Evolutionary conservation across 2,797 vertebrate genomes (phyloP).

Genomic region (Hoplostethus atlanticus): DNA sequence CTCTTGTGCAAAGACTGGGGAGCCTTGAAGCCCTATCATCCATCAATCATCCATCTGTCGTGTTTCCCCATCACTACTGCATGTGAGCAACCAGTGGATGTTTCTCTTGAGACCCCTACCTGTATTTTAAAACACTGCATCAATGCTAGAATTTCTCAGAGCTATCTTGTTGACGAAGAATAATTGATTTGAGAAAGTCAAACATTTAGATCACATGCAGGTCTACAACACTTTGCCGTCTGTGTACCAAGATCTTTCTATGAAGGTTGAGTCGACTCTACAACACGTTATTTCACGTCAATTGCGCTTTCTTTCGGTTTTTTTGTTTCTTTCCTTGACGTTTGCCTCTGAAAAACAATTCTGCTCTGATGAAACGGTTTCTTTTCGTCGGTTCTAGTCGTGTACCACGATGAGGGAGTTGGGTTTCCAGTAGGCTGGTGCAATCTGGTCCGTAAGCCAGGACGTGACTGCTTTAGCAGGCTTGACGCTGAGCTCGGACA

Average conservation of each 20-base stretch:
- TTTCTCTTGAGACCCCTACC: no score
- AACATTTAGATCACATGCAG: background rate
- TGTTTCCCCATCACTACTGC: background rate
- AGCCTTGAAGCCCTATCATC: background rate
- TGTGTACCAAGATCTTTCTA: background rate
- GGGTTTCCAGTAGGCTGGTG: slow-evolving; percentile 96
- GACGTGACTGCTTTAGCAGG: slow-evolving; percentile 98
- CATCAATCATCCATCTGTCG: background rate
- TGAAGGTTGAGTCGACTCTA: background rate
- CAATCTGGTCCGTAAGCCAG: slow-evolving; percentile 98
- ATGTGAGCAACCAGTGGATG: background rate
- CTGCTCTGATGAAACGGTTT: background rate
- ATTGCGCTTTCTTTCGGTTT: background rate
- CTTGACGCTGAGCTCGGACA: slow-evolving; percentile 97
- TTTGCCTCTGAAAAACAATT: background rate
- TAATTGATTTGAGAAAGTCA: no score
- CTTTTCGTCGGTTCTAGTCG: background rate
- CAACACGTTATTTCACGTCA: background rate
- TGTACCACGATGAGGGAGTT: slow-evolving; percentile 94
- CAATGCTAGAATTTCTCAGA: background rate
- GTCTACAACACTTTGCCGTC: background rate
- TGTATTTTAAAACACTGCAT: background rate
- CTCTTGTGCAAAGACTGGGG: background rate
- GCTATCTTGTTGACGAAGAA: background rate
- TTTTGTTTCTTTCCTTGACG: background rate